Conservation (phyloP, 2,797 vertebrate species). For the Hybognathus amarus region DNA sequence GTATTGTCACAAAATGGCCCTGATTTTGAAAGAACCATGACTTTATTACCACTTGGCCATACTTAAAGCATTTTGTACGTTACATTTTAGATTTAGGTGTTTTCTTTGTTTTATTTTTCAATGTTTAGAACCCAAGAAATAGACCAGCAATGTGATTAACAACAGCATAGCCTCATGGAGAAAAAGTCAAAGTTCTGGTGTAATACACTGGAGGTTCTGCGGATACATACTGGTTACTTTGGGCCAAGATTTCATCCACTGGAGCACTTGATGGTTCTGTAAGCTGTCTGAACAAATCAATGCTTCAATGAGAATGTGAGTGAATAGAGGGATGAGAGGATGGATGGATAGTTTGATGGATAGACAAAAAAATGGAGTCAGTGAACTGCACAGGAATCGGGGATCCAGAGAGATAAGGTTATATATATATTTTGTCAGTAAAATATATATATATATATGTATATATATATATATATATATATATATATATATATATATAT, state of each 20-base stretch:
- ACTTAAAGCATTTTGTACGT: neutral
- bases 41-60: slow-evolving; percentile 29
- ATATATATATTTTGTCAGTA: neutral
- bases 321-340: slow-evolving; percentile 62
- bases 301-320: slow-evolving; percentile 75
- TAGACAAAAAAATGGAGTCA: slow-evolving; percentile 34
- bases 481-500: too few species aligned
- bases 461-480: too few species aligned
- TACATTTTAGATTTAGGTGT: neutral
- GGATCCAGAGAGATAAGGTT: neutral
- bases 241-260: slow-evolving; percentile 89
- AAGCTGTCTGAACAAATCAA: slow-evolving; percentile 85
- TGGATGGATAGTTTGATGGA: slow-evolving; percentile 47
- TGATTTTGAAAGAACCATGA: slow-evolving; percentile 43
- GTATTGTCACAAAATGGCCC: slow-evolving; percentile 40
- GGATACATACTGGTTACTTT: slow-evolving; percentile 85
- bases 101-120: neutral
- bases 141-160: neutral
- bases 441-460: neutral
- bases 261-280: slow-evolving; percentile 85
- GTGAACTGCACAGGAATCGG: neutral
- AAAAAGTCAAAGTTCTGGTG: slow-evolving; percentile 62
- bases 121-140: neutral
- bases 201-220: slow-evolving; percentile 63
- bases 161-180: slow-evolving; percentile 41